phyloP scores from a whole-genome alignment of 2,888 invertebrate genomes.

The Xiphydria camelus region DNA sequence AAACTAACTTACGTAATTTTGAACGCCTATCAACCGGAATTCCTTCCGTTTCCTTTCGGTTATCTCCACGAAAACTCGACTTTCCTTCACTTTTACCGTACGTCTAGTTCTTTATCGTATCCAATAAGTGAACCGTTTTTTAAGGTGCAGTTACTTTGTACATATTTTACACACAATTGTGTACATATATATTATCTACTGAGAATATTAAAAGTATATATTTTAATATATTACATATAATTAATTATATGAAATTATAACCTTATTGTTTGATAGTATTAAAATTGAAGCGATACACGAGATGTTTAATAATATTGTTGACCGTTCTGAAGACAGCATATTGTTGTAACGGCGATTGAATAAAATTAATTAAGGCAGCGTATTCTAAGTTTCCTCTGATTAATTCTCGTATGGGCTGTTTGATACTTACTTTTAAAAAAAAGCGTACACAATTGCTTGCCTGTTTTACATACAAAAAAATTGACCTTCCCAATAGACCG shows the following conservation, averaged over 20 bases:
- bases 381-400: no score
- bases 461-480: no score
- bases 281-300: conserved; percentile 49
- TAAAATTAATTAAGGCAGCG: conserved; percentile 52
- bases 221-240: conserved; percentile 58
- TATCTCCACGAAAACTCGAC: conserved; percentile 10
- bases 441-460: no score
- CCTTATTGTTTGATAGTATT: conserved; percentile 53
- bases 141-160: conserved; percentile 53
- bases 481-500: no score
- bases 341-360: conserved; percentile 54
- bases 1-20: no score
- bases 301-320: conserved; percentile 57
- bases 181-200: conserved; percentile 33
- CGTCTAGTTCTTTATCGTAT: conserved; percentile 26
- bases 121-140: conserved; percentile 34
- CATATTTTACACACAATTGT: conserved; percentile 48
- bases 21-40: no score
- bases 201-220: conserved; percentile 55
- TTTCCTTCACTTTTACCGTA: conserved; percentile 23
- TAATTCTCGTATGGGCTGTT: no score
- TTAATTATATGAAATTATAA: conserved; percentile 53
- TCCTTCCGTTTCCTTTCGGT: neutral
- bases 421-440: no score
- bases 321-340: conserved; percentile 49